phyloP scores from a whole-genome alignment of 2,113 vertebrate species.

The Antechinus stuartii region DNA sequence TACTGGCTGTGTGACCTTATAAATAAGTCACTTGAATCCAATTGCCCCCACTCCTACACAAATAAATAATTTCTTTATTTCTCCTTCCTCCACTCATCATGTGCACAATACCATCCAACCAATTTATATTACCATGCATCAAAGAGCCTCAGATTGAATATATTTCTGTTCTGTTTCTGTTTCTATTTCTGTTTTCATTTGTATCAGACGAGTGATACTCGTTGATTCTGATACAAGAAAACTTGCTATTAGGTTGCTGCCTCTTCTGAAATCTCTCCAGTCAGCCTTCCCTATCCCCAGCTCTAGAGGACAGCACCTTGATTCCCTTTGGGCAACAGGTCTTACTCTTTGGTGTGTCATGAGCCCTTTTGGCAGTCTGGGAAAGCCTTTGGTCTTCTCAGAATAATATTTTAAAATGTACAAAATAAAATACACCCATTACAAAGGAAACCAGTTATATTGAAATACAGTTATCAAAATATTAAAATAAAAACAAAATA shows the following conservation, averaged over 20 bases:
- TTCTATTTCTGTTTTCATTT: background rate
- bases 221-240: background rate
- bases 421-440: background rate
- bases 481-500: background rate
- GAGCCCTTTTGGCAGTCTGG: background rate
- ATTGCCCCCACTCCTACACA: too few relatives aligned
- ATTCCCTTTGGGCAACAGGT: background rate
- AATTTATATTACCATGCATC: background rate
- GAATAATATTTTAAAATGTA: background rate
- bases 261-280: background rate
- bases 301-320: background rate
- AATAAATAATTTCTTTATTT: background rate
- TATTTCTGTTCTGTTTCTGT: background rate
- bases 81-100: background rate
- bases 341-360: background rate
- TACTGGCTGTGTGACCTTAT: too few relatives aligned
- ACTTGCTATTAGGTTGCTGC: background rate
- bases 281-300: background rate
- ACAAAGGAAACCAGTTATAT: conserved; percentile 1
- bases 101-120: background rate
- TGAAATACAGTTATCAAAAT: background rate
- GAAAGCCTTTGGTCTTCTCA: background rate
- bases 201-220: background rate
- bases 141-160: background rate
- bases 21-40: too few relatives aligned